A percentile compares a stretch with the other conserved stretches of the same genome.
phyloP scores from a whole-genome alignment of 2,888 invertebrate species.

The Epistrophe eligans region DNA sequence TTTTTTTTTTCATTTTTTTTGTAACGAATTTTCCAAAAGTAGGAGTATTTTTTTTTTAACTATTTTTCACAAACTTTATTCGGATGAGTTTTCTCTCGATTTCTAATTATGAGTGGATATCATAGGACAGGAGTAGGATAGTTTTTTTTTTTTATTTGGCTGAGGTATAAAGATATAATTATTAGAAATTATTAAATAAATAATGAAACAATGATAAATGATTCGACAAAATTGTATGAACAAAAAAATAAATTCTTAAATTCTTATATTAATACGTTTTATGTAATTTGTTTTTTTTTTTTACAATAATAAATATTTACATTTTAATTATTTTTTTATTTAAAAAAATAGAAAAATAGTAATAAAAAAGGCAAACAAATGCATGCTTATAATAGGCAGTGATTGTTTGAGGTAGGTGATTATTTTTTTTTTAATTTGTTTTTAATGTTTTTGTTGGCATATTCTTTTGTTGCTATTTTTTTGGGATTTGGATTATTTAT shows the following conservation, averaged over 20 bases:
- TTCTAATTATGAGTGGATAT: slow-evolving; percentile 54
- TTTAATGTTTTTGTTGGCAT: slow-evolving; percentile 35
- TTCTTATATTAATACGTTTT: slow-evolving; percentile 42
- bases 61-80: slow-evolving; percentile 49
- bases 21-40: slow-evolving; percentile 69
- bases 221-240: slow-evolving; percentile 68
- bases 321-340: slow-evolving; percentile 43
- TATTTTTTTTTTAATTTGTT: slow-evolving; percentile 19
- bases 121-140: slow-evolving; percentile 29
- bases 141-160: slow-evolving; percentile 28
- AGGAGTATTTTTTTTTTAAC: slow-evolving; percentile 24
- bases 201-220: slow-evolving; percentile 64
- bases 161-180: slow-evolving; percentile 12
- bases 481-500: background rate
- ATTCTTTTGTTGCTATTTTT: slow-evolving; percentile 48
- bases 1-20: slow-evolving; percentile 58
- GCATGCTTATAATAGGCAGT: slow-evolving; percentile 69
- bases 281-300: slow-evolving; percentile 25
- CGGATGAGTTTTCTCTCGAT: slow-evolving; percentile 72
- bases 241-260: slow-evolving; percentile 19
- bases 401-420: slow-evolving; percentile 51
- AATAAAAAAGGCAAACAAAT: slow-evolving; percentile 63
- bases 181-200: background rate
- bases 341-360: slow-evolving; percentile 43
- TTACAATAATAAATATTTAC: slow-evolving; percentile 77